Evolutionary conservation across 2,797 vertebrate species (phyloP).

Genomic region (Alca torda): DNA sequence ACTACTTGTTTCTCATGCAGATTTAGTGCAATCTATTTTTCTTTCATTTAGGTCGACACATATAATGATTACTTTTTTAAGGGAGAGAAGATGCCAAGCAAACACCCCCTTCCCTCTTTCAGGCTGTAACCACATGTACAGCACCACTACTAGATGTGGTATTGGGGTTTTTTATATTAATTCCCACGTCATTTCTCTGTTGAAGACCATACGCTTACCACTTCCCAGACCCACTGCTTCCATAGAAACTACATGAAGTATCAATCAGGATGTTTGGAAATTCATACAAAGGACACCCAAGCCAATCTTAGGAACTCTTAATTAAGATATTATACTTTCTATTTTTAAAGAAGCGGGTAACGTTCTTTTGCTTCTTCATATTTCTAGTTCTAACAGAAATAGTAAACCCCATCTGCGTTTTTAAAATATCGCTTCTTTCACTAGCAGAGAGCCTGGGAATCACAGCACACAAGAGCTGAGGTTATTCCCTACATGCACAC

Average conservation of each 20-base stretch:
- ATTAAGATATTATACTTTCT: neutral
- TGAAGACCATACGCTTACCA: neutral
- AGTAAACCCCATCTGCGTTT: neutral
- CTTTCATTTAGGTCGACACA: neutral
- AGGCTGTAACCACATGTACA: neutral
- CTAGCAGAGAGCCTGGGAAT: neutral
- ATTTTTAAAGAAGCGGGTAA: neutral
- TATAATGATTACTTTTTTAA: neutral
- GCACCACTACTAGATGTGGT: neutral
- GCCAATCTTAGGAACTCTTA: neutral
- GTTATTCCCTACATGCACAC: accelerated
- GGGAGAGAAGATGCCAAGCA: neutral
- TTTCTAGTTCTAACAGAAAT: neutral
- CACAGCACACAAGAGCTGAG: neutral
- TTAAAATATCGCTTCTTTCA: neutral
- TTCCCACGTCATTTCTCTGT: neutral
- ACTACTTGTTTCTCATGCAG: neutral
- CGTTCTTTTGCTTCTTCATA: neutral
- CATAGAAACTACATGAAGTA: neutral
- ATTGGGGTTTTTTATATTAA: neutral
- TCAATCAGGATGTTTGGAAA: neutral
- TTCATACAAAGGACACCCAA: neutral
- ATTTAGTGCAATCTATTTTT: neutral
- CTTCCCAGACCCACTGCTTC: neutral
- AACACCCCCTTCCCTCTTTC: neutral